Evolutionary conservation across 2,888 invertebrate genomes (phyloP).

Genomic region (Plagodis pulveraria): DNA sequence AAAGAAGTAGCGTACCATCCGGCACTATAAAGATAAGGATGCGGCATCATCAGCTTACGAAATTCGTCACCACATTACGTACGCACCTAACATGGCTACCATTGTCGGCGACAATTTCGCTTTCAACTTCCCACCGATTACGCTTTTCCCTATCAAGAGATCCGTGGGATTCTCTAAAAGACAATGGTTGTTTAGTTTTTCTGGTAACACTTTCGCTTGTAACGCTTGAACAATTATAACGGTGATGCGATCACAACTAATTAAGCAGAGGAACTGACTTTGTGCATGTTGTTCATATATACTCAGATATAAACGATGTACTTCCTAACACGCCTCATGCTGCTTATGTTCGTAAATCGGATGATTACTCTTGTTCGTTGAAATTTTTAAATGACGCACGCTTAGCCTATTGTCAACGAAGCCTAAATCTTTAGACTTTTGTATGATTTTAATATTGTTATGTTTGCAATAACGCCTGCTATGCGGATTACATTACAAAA

Average conservation of each 20-base stretch:
- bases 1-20: slow-evolving; percentile 32
- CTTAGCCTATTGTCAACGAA: slow-evolving; percentile 17
- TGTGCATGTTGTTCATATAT: slow-evolving; percentile 15
- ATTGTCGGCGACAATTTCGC: slow-evolving; percentile 73
- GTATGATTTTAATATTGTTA: too few relatives aligned
- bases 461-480: too few relatives aligned
- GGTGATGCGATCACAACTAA: slow-evolving; percentile 49
- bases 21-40: slow-evolving; percentile 36
- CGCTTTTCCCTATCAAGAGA: slow-evolving; percentile 80
- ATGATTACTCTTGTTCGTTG: not conserved
- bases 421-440: too few relatives aligned
- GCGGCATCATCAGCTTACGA: slow-evolving; percentile 42
- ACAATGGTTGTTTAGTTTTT: slow-evolving; percentile 78
- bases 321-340: slow-evolving; percentile 7
- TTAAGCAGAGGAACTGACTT: slow-evolving; percentile 33
- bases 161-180: slow-evolving; percentile 72
- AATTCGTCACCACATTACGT: slow-evolving; percentile 37
- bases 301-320: slow-evolving; percentile 9
- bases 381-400: slow-evolving; percentile 15
- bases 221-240: slow-evolving; percentile 64
- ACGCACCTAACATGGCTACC: slow-evolving; percentile 44
- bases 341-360: slow-evolving; percentile 13
- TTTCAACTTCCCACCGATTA: slow-evolving; percentile 78
- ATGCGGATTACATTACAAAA: too few relatives aligned
- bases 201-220: slow-evolving; percentile 75